Conservation (phyloP, 2,888 invertebrate species). For the Polylopha cassiicola region DNA sequence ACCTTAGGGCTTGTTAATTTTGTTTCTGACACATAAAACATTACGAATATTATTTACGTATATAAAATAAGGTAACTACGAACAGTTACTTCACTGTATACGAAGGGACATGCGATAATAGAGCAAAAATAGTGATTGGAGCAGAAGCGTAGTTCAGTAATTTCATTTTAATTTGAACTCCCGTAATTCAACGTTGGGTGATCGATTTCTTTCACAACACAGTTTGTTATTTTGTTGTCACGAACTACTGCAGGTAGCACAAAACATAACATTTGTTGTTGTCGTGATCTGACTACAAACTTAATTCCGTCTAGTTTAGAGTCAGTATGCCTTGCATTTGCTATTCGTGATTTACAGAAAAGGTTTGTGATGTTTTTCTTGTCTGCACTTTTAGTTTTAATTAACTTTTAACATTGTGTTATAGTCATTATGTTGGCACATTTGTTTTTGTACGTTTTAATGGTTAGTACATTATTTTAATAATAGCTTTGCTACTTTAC, state of each 20-base stretch:
- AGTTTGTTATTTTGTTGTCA: constrained; percentile 16
- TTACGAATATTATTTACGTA: not conserved
- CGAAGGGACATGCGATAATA: not conserved
- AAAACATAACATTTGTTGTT: not conserved
- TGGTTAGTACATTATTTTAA: too few relatives aligned
- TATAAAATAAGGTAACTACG: not conserved
- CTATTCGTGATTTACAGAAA: too few relatives aligned
- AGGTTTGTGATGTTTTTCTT: too few relatives aligned
- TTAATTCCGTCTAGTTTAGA: too few relatives aligned
- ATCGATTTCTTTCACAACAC: constrained; percentile 15
- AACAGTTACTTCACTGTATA: not conserved
- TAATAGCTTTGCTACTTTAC: too few relatives aligned
- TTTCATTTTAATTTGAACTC: constrained; percentile 9
- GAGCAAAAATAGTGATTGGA: not conserved
- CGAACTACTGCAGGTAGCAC: constrained; percentile 1
- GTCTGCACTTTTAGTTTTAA: too few relatives aligned
- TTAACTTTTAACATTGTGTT: too few relatives aligned
- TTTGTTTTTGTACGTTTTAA: too few relatives aligned
- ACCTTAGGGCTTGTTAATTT: constrained; percentile 4
- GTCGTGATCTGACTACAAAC: not conserved
- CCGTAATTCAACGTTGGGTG: constrained; percentile 3
- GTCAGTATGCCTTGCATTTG: not conserved
- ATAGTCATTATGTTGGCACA: too few relatives aligned
- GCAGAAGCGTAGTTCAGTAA: constrained; percentile 6
- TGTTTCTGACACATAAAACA: constrained; percentile 8